Conservation (phyloP, 2,797 vertebrate genomes). For the Phyllotis vaccarum region DNA sequence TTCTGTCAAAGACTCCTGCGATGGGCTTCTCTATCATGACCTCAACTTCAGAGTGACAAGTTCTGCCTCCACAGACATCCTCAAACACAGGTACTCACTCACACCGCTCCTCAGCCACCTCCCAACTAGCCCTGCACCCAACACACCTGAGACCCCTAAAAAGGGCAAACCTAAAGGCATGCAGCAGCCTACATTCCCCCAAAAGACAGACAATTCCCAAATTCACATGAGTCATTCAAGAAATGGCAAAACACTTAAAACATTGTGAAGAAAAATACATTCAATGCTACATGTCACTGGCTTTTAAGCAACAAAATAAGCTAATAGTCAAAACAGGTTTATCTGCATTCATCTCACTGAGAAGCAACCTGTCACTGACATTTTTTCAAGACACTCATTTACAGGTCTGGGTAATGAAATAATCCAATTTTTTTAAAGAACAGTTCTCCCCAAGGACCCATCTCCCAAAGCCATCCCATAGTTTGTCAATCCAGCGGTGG, state of each 20-base stretch:
- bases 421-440: constrained; percentile 33
- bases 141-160: neutral
- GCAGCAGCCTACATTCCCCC: constrained; percentile 40
- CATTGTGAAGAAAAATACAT: constrained; percentile 76
- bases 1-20: constrained; percentile 87
- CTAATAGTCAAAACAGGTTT: constrained; percentile 84
- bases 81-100: neutral
- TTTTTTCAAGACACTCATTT: constrained; percentile 61
- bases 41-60: constrained; percentile 59
- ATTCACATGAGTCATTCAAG: constrained; percentile 78
- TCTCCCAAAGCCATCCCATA: constrained; percentile 46
- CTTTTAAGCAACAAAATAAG: constrained; percentile 82
- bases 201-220: constrained; percentile 69
- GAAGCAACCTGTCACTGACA: constrained; percentile 70
- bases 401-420: constrained; percentile 63
- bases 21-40: constrained; percentile 70
- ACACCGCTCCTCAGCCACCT: rapidly evolving
- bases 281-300: constrained; percentile 73
- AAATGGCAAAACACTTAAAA: constrained; percentile 79
- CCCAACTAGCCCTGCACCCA: neutral
- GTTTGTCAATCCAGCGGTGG: neutral
- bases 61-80: neutral
- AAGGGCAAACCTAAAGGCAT: neutral
- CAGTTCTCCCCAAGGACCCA: neutral
- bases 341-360: constrained; percentile 70